Evolutionary conservation across 1,140 invertebrate species (phyloP).

Genomic region (Neomicropteryx cornuta): DNA sequence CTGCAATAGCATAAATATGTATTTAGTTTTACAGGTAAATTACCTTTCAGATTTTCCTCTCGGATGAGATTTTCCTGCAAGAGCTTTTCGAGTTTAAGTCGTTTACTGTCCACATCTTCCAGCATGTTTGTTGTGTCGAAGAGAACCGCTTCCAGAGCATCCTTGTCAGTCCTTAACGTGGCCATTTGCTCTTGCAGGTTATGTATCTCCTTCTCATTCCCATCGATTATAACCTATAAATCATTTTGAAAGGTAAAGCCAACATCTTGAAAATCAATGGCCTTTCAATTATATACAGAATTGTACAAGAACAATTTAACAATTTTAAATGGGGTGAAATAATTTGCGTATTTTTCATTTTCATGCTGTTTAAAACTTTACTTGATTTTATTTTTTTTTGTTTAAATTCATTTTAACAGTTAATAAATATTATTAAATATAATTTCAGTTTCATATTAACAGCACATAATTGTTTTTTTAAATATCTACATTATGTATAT

Average conservation of each 20-base stretch:
- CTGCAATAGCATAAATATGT: too few relatives aligned
- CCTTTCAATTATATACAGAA: not conserved
- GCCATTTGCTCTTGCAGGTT: slow-evolving; percentile 62
- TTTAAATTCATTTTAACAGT: too few relatives aligned
- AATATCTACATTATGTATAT: too few relatives aligned
- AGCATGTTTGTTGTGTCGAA: slow-evolving; percentile 71
- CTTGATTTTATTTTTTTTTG: too few relatives aligned
- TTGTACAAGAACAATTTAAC: slow-evolving; percentile 2
- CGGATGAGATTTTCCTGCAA: slow-evolving; percentile 62
- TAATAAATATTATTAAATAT: too few relatives aligned
- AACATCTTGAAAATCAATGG: too few relatives aligned
- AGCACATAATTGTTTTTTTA: too few relatives aligned
- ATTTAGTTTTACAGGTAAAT: too few relatives aligned
- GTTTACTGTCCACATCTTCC: slow-evolving; percentile 58
- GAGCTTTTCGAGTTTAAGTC: slow-evolving; percentile 62
- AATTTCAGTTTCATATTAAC: too few relatives aligned
- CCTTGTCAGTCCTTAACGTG: slow-evolving; percentile 65
- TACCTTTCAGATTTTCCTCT: slow-evolving; percentile 63
- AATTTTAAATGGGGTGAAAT: slow-evolving; percentile 8
- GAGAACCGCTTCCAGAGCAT: slow-evolving; percentile 66
- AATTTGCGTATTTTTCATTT: slow-evolving; percentile 9
- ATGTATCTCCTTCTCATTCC: slow-evolving; percentile 68
- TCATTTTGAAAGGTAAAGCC: slow-evolving; percentile 7
- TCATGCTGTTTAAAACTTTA: too few relatives aligned
- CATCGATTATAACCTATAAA: slow-evolving; percentile 56